A percentile compares a stretch with the other conserved stretches of the same genome.
These are phyloP conservation scores for Antheraea assamensis DNA, from an alignment of 2,888 invertebrate species.

Conservation along the genomic window DNA sequence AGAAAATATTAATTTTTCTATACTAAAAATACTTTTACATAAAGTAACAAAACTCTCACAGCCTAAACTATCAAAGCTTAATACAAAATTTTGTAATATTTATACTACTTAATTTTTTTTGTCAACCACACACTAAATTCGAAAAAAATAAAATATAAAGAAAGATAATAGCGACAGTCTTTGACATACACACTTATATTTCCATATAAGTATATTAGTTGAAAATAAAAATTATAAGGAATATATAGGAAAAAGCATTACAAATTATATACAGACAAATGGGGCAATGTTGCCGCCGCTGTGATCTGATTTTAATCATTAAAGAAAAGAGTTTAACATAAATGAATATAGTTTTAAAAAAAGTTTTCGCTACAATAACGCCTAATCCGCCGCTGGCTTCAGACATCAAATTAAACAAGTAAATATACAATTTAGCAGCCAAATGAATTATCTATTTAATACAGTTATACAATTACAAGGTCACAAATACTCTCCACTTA, in stretches of 20 bases:
- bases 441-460: not conserved
- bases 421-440: constrained; percentile 13
- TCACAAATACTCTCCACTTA: not conserved
- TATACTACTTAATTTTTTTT: not conserved
- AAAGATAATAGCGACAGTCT: constrained; percentile 21
- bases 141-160: constrained; percentile 1
- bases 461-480: not conserved
- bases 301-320: not conserved
- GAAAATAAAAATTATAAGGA: not conserved
- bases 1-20: constrained; percentile 27
- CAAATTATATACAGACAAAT: not conserved
- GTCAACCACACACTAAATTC: constrained; percentile 4
- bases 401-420: not conserved
- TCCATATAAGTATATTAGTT: not conserved
- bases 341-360: not conserved
- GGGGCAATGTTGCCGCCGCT: not conserved
- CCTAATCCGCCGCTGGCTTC: not conserved
- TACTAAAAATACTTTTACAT: constrained; percentile 46
- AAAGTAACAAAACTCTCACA: constrained; percentile 71
- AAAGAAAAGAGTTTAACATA: not conserved
- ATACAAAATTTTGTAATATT: constrained; percentile 15
- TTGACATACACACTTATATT: constrained; percentile 20
- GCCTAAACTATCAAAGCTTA: constrained; percentile 71
- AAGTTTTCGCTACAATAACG: not conserved
- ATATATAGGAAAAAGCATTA: not conserved